Evolutionary conservation across 2,797 vertebrate genomes (phyloP), one percentile per base, ranked within the genome.

Genomic region (Oreochromis grahami): DNA sequence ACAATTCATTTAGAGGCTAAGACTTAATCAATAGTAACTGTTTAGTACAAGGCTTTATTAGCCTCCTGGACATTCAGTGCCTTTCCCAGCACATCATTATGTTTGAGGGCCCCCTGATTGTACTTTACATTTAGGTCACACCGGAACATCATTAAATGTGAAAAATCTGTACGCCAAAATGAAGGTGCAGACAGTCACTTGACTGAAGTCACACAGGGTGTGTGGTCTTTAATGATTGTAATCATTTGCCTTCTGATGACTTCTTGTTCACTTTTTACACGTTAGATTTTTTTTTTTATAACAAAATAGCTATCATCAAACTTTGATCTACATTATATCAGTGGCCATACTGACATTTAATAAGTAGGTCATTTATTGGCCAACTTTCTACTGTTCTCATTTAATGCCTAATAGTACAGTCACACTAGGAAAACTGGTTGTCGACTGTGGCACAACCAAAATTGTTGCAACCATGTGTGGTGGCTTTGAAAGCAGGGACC

Each of bases 21-120:
- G 87, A 87, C 86, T 88, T 92, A 93, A 95, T 95, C 93, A 93
- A 94, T 95, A 91, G 88, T 85, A 91, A 91, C 86, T 91, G 86
- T 94, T 94, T 93, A 93, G 91, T 86, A 88, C 90, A 88, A 86
- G 86, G 89, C 84, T 90, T 84, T 86, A 89, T 93, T 93, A 85
- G 87, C 91, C 89, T 89, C 51, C 78, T 78, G 91, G 88, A 80
- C 55, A 77, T 88, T 81, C 74, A 14, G 48, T 10, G 58, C 81
- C 86, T 85, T 76, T 83, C 91, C 86, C 76, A 87, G 78, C 83
- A 88, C 85, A 82, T 92, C 83, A 84, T 86, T 86, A 84, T 77
- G 83, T 87, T 81, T 81, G 60, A 70, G 13, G 77, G 60, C 50
- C 80, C 55, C 86, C 58, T 84, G 38, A 86, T 84, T 41, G 36